These are phyloP conservation scores for Lepus timidus DNA, from an alignment of 2,113 vertebrate species.

Conservation along the genomic window DNA sequence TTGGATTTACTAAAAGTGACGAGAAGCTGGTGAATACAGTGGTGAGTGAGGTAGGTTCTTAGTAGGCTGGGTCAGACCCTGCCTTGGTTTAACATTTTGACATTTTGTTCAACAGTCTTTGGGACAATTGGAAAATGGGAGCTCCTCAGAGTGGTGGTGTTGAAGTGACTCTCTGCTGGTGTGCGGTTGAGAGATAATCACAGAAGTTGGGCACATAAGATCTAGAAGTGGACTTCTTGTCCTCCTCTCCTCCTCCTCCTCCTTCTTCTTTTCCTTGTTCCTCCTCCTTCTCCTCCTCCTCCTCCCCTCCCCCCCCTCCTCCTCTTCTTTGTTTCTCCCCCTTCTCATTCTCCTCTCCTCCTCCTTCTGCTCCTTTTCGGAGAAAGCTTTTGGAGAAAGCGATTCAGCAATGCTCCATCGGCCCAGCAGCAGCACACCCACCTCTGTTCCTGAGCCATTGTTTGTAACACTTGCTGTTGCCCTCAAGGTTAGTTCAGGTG, in stretches of 20 bases:
- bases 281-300: too few species aligned
- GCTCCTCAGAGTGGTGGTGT: neutral
- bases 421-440: neutral
- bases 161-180: neutral
- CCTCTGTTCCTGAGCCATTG: neutral
- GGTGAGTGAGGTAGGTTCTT: neutral
- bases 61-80: neutral
- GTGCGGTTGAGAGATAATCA: neutral
- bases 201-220: neutral
- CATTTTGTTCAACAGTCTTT: neutral
- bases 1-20: too few species aligned
- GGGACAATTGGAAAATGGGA: neutral
- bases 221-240: too few species aligned
- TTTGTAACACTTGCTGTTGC: neutral
- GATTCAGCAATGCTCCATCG: neutral
- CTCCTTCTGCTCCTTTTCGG: neutral
- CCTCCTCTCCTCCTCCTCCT: too few species aligned
- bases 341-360: too few species aligned
- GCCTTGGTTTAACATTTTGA: neutral
- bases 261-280: too few species aligned
- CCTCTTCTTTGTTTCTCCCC: too few species aligned
- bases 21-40: neutral
- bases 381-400: neutral
- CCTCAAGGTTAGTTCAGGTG: too few species aligned
- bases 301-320: too few species aligned